Evolutionary conservation across 1,140 invertebrate genomes (phyloP).

Genomic region (Hylaeus anthracinus): DNA sequence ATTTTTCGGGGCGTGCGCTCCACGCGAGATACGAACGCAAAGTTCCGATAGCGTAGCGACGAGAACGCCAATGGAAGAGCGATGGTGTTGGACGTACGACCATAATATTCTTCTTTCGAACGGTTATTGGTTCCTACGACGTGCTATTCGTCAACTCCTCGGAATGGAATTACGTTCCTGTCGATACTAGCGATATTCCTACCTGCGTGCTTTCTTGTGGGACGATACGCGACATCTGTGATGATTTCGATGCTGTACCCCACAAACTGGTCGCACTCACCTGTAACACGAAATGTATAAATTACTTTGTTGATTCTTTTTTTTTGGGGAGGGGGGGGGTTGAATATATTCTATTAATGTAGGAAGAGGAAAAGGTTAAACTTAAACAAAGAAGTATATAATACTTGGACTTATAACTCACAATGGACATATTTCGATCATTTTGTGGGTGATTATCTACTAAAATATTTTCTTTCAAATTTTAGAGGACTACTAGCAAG

Average conservation of each 20-base stretch:
- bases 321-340: no score
- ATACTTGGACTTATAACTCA: no score
- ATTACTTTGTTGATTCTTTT: not conserved
- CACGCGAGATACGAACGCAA: not conserved
- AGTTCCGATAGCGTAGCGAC: not conserved
- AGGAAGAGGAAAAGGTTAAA: no score
- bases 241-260: conserved; percentile 36
- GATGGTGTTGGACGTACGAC: not conserved
- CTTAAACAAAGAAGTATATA: no score
- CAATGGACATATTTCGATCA: no score
- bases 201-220: conserved; percentile 52
- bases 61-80: no score
- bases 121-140: not conserved
- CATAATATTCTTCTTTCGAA: not conserved
- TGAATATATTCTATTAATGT: no score
- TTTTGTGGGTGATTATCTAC: no score
- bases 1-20: not conserved
- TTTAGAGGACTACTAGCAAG: no score
- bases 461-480: no score
- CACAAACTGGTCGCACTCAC: conserved; percentile 53
- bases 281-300: conserved; percentile 29
- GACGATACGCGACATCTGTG: conserved; percentile 37
- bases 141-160: not conserved
- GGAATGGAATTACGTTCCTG: not conserved
- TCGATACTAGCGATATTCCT: conserved; percentile 3